phyloP scores from a whole-genome alignment of 2,797 vertebrate species.

The Callimico goeldii region DNA sequence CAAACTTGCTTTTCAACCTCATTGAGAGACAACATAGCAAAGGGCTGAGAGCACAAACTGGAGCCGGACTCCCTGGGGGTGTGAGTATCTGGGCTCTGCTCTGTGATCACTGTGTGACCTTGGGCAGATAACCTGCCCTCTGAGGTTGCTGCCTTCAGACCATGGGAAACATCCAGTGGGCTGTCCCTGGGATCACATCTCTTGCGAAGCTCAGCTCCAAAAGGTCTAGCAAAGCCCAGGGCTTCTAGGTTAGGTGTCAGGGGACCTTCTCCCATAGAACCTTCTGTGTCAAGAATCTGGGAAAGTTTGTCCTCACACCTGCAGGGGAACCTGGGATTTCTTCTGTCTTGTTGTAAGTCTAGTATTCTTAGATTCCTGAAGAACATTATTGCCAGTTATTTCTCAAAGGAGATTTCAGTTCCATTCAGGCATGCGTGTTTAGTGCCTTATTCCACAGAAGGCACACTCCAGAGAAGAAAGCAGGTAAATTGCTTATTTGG shows the following conservation, averaged over 20 bases:
- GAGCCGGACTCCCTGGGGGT: background rate
- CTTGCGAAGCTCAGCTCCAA: background rate
- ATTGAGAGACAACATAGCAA: background rate
- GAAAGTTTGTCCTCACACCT: background rate
- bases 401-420: background rate
- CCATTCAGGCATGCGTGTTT: background rate
- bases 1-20: background rate
- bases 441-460: background rate
- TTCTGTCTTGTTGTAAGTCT: background rate
- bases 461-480: background rate
- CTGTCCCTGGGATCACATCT: background rate
- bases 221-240: background rate
- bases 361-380: background rate
- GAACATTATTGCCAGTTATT: background rate
- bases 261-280: background rate
- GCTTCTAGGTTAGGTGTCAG: background rate
- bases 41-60: background rate
- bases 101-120: background rate
- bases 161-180: background rate
- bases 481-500: background rate
- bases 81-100: background rate
- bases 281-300: background rate
- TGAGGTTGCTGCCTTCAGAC: background rate
- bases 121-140: background rate
- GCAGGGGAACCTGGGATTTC: background rate